These are phyloP conservation scores for Arctia plantaginis DNA, from an alignment of 2,888 invertebrate genomes.

Conservation along the genomic window DNA sequence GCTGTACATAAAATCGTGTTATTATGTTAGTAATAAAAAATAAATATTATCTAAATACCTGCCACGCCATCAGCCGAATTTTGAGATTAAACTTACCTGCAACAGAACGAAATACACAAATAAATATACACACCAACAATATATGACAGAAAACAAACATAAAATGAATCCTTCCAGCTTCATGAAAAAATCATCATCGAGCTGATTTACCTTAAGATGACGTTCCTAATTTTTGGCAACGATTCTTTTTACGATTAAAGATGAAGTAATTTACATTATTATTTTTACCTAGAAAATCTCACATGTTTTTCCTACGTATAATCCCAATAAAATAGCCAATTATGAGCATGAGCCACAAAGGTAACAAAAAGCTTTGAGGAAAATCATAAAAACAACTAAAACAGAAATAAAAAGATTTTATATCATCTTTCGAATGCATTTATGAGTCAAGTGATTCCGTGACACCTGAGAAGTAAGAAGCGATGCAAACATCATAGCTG, in stretches of 20 bases:
- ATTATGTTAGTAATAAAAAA: neutral
- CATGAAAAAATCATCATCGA: neutral
- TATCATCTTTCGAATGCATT: neutral
- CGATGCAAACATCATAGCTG: neutral
- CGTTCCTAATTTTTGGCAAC: neutral
- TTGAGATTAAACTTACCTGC: conserved; percentile 61
- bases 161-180: neutral
- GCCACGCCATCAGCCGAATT: conserved; percentile 11
- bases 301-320: neutral
- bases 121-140: conserved; percentile 47
- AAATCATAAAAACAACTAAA: neutral
- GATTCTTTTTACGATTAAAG: neutral
- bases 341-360: neutral
- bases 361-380: neutral
- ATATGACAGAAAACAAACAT: neutral
- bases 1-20: neutral
- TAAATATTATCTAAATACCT: conserved; percentile 11
- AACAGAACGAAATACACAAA: conserved; percentile 62
- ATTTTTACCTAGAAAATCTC: neutral
- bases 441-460: neutral
- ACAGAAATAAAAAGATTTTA: neutral
- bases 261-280: neutral
- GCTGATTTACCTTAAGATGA: neutral
- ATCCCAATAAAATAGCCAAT: neutral
- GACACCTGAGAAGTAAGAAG: neutral